Conservation (phyloP, 2,113 vertebrate species). For the Neolamprologus toae region DNA sequence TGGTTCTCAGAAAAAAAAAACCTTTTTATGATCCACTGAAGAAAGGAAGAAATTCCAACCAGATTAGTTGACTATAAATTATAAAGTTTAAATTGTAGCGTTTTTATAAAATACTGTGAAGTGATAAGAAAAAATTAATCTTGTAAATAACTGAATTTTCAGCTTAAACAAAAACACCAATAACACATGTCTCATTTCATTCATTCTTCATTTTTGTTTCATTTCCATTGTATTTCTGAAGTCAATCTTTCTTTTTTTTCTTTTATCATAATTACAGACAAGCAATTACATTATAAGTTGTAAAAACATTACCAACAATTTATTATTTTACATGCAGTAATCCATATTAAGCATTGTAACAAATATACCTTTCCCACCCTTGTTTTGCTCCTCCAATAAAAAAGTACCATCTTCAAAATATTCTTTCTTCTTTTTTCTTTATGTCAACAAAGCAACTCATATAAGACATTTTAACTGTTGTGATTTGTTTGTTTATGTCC, state of each 20-base stretch:
- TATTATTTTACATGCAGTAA: background rate
- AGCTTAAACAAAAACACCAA: background rate
- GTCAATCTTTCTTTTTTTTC: background rate
- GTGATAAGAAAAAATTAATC: accelerated
- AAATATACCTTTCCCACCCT: background rate
- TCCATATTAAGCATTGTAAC: background rate
- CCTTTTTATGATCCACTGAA: background rate
- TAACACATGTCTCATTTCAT: background rate
- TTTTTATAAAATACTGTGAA: background rate
- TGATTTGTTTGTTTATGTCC: background rate
- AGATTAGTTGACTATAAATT: background rate
- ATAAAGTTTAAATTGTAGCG: background rate
- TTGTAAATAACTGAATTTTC: background rate
- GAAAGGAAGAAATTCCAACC: background rate
- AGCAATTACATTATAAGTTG: background rate
- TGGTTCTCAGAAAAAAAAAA: background rate
- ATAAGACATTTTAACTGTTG: background rate
- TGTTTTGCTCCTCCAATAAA: background rate
- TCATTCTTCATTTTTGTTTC: background rate
- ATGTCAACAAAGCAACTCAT: background rate
- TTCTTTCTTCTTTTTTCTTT: background rate
- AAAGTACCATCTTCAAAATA: background rate
- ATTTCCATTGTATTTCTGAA: background rate
- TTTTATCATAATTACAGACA: background rate
- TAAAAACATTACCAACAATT: accelerated